Percentiles rank a stretch among this genome's conserved stretches.
phyloP scores from a whole-genome alignment of 2,797 vertebrate species.

The Neomorphus geoffroyi region DNA sequence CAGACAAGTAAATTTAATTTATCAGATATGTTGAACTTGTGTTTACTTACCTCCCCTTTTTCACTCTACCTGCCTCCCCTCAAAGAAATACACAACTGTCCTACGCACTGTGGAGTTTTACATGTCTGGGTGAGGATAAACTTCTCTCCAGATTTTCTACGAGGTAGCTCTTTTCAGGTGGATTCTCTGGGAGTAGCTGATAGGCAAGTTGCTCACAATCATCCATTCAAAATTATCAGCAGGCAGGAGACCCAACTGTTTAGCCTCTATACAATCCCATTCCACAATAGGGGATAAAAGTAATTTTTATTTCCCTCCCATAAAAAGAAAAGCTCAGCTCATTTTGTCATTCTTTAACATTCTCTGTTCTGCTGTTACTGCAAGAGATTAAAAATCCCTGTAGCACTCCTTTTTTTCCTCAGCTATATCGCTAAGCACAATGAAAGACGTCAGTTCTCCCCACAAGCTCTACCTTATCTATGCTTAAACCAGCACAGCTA shows the following conservation, averaged over 20 bases:
- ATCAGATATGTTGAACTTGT: accelerated
- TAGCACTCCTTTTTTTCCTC: neutral
- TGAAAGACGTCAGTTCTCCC: neutral
- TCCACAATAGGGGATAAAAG: neutral
- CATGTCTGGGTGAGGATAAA: neutral
- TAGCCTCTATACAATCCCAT: neutral
- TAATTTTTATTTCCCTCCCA: too few species aligned
- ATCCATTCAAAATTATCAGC: neutral
- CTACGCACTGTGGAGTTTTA: neutral
- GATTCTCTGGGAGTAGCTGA: neutral
- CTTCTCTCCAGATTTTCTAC: neutral
- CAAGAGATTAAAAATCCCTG: neutral
- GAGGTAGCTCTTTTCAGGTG: neutral
- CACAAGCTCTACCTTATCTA: neutral
- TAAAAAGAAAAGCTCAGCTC: neutral
- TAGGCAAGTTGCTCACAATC: neutral
- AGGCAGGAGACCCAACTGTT: neutral
- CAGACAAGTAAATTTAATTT: neutral
- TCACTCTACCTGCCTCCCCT: neutral
- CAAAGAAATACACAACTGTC: neutral
- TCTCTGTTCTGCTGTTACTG: neutral
- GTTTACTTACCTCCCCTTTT: neutral
- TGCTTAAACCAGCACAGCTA: neutral
- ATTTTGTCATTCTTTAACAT: neutral
- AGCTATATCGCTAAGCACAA: neutral